Evolutionary conservation across 2,888 invertebrate species (phyloP).

Genomic region (Andricus curvator): DNA sequence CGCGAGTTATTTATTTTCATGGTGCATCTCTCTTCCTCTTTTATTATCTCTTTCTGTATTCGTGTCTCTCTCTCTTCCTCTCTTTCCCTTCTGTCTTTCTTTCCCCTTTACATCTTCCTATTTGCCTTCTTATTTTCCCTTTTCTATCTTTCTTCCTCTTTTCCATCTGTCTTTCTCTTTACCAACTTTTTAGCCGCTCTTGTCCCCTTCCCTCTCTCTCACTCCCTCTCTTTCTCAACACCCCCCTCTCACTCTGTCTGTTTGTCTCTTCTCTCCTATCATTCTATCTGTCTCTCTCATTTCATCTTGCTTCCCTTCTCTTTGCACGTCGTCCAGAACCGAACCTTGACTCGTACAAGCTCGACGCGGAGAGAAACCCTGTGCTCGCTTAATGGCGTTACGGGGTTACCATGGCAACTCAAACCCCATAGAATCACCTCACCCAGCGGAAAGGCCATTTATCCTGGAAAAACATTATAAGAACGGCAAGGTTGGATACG

Average conservation of each 20-base stretch:
- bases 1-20: conserved; percentile 76
- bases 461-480: conserved; percentile 78
- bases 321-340: conserved; percentile 40
- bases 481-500: conserved; percentile 63
- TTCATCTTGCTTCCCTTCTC: conserved; percentile 20
- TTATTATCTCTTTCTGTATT: conserved; percentile 45
- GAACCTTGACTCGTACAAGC: conserved; percentile 49
- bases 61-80: conserved; percentile 63
- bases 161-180: conserved; percentile 60
- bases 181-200: conserved; percentile 74
- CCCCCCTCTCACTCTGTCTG: neutral
- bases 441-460: conserved; percentile 75
- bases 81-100: conserved; percentile 56
- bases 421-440: conserved; percentile 74
- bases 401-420: conserved; percentile 76
- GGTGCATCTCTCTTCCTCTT: conserved; percentile 64
- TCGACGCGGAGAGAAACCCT: conserved; percentile 59
- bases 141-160: conserved; percentile 55
- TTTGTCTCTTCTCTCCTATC: conserved; percentile 50
- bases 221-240: conserved; percentile 24
- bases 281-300: conserved; percentile 22
- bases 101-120: too few relatives aligned
- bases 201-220: conserved; percentile 42
- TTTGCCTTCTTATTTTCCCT: too few relatives aligned
- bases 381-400: conserved; percentile 77